phyloP scores from a whole-genome alignment of 2,113 vertebrate species.

The Malaclemys terrapin region DNA sequence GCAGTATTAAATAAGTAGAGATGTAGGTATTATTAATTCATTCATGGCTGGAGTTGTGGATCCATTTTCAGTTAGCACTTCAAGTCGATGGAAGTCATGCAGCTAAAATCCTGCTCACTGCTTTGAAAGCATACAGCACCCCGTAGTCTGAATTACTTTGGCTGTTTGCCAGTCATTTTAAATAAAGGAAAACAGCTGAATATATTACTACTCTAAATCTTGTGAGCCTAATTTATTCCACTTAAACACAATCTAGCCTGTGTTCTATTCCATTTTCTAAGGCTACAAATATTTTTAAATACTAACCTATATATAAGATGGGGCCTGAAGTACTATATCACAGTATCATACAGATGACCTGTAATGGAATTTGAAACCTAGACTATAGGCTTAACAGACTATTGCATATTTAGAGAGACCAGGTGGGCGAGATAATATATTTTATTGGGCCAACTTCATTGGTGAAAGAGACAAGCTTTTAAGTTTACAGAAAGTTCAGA shows the following conservation, averaged over 20 bases:
- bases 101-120: conserved; percentile 52
- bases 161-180: conserved; percentile 44
- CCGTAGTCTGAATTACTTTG: conserved; percentile 28
- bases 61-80: conserved; percentile 31
- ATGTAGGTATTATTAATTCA: conserved; percentile 35
- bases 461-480: background rate
- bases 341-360: background rate
- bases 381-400: background rate
- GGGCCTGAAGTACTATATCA: fast-evolving
- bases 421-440: background rate
- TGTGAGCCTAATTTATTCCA: conserved; percentile 47
- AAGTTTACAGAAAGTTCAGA: background rate
- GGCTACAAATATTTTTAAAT: background rate
- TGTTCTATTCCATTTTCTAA: conserved; percentile 40
- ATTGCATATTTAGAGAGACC: background rate
- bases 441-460: background rate
- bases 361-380: background rate
- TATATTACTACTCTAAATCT: conserved; percentile 21
- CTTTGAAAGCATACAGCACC: conserved; percentile 36
- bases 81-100: conserved; percentile 32
- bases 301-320: background rate
- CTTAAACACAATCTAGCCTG: background rate
- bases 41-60: conserved; percentile 31
- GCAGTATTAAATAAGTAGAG: conserved; percentile 8
- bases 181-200: conserved; percentile 26